phyloP scores from a whole-genome alignment of 2,797 vertebrate species.

The Oreochromis grahami region DNA sequence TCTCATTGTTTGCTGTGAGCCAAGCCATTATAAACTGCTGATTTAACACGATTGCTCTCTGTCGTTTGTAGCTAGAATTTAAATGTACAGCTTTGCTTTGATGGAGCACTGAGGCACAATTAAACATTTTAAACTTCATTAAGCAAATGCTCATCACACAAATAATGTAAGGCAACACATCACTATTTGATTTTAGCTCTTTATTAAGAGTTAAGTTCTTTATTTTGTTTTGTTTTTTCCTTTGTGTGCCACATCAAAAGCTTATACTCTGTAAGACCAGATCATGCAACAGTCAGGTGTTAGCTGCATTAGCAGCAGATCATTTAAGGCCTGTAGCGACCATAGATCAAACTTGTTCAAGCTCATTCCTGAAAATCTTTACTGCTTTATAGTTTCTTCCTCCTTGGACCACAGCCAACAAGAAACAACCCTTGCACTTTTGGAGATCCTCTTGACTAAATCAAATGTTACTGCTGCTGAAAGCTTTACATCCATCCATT shows the following conservation, averaged over 20 bases:
- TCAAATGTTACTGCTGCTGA: background rate
- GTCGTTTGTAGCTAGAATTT: background rate
- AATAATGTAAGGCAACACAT: background rate
- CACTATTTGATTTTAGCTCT: background rate
- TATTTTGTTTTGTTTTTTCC: background rate
- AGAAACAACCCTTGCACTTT: background rate
- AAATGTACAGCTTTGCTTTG: background rate
- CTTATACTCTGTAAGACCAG: background rate
- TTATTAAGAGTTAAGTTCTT: background rate
- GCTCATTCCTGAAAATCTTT: background rate
- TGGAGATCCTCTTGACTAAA: background rate
- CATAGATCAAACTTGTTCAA: background rate
- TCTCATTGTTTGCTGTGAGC: background rate
- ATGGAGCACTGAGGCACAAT: background rate
- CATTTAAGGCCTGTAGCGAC: background rate
- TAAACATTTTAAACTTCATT: background rate
- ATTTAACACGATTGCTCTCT: background rate
- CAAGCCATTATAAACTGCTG: background rate
- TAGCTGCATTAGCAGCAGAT: background rate
- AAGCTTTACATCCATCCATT: background rate
- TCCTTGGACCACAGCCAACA: background rate
- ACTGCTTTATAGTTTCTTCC: background rate
- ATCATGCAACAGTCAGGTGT: background rate
- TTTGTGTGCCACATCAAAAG: background rate
- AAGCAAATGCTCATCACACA: background rate